Base-by-base conservation (phyloP, 64 coral and sea anemone species). In the Stichodactyla helianthus region DNA sequence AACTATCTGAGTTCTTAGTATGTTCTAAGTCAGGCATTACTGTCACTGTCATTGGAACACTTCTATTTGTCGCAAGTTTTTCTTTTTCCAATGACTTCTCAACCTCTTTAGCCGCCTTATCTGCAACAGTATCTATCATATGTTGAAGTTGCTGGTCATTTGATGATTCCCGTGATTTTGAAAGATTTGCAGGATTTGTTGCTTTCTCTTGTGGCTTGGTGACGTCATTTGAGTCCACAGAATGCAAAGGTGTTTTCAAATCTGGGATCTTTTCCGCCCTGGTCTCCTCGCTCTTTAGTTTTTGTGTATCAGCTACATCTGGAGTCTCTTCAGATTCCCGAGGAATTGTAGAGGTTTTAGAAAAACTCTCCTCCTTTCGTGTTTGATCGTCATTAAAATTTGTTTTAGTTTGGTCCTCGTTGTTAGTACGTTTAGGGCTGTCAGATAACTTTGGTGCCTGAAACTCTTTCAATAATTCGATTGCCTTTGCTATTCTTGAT, bases 81-180 rank as follows among this genome's bases (percentile, higher is more conserved):
- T 35, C 12, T 16, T 55, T 84, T 84, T 63, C 56, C 19, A 92
- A 65, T 10, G 86, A 68, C 11, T 80, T 54, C 20, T 85, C 86
- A 9, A 92, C 90, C 35, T 92, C 77, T 86, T 92, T 83, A 10
- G 80, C 90, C 4, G 86, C 90, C 50, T 86, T 62, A n/a, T 92
- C 77, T 6, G 90, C 90, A 85, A 87, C 90, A 53, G 61, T 82
- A 23, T 92, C 85, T 87, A 92, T 87, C 6, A 92, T 14, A 50
- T 70, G 79, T 53, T 92, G 59, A 70, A 92, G 67, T 12, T 54
- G 0, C 53, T 19, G 16, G 16, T 81, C 51, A 8, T 52, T 18
- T 5, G 50, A 52, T 2, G 78, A 81, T 28, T 9, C 23, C n/a
- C 6, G 50, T 28, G 78, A 5, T 81, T 18, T 19, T 9, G 26